Evolutionary conservation across 2,113 vertebrate species (phyloP).

Genomic region (Boleophthalmus pectinirostris): DNA sequence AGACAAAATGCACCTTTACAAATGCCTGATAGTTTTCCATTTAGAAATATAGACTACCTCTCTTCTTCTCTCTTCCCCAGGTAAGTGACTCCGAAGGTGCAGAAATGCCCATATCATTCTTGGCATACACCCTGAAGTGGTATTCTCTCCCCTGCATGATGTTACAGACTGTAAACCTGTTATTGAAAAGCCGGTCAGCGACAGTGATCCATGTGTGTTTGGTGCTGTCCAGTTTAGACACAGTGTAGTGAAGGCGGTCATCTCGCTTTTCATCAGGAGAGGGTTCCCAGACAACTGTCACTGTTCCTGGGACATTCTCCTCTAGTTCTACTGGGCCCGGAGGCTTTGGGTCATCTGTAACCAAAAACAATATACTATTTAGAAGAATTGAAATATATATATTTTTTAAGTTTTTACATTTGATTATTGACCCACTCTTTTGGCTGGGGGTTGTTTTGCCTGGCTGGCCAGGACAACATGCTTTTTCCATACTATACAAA

Average conservation of each 20-base stretch:
- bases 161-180: slow-evolving; percentile 83
- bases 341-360: slow-evolving; percentile 81
- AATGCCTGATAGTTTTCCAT: background rate
- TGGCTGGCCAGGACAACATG: too few relatives aligned
- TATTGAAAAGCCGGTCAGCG: slow-evolving; percentile 85
- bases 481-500: too few relatives aligned
- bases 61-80: slow-evolving; percentile 77
- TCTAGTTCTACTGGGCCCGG: slow-evolving; percentile 82
- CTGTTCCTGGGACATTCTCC: slow-evolving; percentile 82
- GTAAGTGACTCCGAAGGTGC: slow-evolving; percentile 82
- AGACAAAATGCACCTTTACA: too few relatives aligned
- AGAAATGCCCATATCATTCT: slow-evolving; percentile 85
- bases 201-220: slow-evolving; percentile 79
- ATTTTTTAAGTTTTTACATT: too few relatives aligned
- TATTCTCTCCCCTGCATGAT: slow-evolving; percentile 84
- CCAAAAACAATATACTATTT: slow-evolving; percentile 7
- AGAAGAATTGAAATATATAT: background rate
- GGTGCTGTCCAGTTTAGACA: slow-evolving; percentile 80
- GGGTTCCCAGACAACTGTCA: slow-evolving; percentile 86
- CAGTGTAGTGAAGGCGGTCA: slow-evolving; percentile 79
- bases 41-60: slow-evolving; percentile 55
- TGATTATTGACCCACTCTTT: background rate
- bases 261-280: slow-evolving; percentile 85
- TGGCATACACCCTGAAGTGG: slow-evolving; percentile 87
- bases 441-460: too few relatives aligned